Evolutionary conservation across 2,797 vertebrate genomes (phyloP).

Genomic region (Schizopygopsis malacanthus): DNA sequence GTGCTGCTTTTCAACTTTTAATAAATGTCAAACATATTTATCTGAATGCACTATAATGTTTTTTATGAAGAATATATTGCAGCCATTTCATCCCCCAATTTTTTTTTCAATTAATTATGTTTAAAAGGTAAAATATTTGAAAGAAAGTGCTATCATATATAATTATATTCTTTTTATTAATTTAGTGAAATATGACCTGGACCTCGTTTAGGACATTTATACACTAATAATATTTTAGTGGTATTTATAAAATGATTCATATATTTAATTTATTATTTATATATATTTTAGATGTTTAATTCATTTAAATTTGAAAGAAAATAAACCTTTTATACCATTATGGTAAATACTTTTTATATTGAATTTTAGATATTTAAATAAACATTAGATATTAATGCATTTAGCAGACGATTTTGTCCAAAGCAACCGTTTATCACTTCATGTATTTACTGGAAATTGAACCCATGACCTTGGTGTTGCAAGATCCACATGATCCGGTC

Average conservation of each 20-base stretch:
- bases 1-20: conserved; percentile 17
- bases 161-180: not conserved
- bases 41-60: not conserved
- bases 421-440: not conserved
- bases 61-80: not conserved
- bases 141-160: not conserved
- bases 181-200: not conserved
- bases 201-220: not conserved
- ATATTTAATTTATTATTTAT: too few species aligned
- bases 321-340: too few species aligned
- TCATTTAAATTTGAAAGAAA: too few species aligned
- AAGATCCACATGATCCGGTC: not conserved
- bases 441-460: not conserved
- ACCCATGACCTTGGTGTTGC: not conserved
- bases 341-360: not conserved
- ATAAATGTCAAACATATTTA: conserved; percentile 37
- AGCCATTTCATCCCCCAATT: not conserved
- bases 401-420: not conserved
- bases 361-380: not conserved
- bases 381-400: not conserved
- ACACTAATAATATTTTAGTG: not conserved
- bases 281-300: too few species aligned
- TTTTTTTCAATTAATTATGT: not conserved
- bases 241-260: not conserved
- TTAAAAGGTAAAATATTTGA: not conserved